These are phyloP conservation scores for Turritopsis rubra DNA, from an alignment of 30 jellyfish, hydroid and myxozoan species.

Conservation along the genomic window DNA sequence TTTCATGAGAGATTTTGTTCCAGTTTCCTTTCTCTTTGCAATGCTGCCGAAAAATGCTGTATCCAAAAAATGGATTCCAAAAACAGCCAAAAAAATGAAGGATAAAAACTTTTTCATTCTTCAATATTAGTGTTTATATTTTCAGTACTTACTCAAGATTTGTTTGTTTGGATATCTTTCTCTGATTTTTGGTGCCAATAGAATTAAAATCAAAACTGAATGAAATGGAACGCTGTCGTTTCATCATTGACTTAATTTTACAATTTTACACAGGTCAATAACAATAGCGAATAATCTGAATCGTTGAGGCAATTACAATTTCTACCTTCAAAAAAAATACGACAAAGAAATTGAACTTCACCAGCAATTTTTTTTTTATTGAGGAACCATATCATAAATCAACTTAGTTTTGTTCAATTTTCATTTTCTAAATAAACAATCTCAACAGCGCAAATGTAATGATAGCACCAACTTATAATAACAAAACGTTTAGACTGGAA, in stretches of 20 bases:
- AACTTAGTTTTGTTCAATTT: neutral
- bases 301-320: neutral
- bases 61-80: neutral
- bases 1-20: neutral
- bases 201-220: neutral
- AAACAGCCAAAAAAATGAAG: too few species aligned
- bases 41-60: neutral
- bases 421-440: neutral
- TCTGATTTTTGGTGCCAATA: neutral
- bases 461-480: neutral
- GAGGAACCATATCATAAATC: too few species aligned
- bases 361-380: neutral
- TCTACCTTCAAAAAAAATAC: neutral
- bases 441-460: neutral
- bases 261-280: neutral
- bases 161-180: neutral
- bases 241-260: neutral
- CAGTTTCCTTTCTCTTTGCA: neutral
- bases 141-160: neutral
- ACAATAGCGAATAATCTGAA: neutral
- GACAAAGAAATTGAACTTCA: neutral
- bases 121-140: too few species aligned
- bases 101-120: too few species aligned
- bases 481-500: neutral
- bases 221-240: conserved; percentile 15